Base-by-base conservation (phyloP, 2,113 vertebrate species). In the Ahaetulla prasina region DNA sequence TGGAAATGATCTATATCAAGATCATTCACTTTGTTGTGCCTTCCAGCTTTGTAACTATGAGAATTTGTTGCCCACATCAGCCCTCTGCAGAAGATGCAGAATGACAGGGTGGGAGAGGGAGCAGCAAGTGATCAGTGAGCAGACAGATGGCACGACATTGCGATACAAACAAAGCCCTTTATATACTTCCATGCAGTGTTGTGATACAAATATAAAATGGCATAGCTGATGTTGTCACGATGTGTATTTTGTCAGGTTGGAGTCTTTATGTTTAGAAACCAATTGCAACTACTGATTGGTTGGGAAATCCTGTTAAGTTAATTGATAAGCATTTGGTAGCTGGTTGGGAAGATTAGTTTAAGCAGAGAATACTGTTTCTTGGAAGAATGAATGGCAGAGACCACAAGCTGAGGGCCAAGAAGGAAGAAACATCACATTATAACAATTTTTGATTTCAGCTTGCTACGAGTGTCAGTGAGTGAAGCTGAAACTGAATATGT, bases 381-480 rank as follows among this genome's bases (percentile, higher is more conserved):
- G 43, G 23, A 47, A 25, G 12, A n/a, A 87, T 20, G 14, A 68
- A n/a, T 68, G 30, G 12, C 10, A 30, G 3, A 86, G 39, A 57
- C 6, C 63, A 20, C 22, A 7, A 35, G 25, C 35, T 25, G 23
- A 84, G 35, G 74, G 9, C 3, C 47, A 74, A 91, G 4, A 43
- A 47, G 3, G 45, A 85, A 55, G 27, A 84, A 53, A 53, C 8
- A 85, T 89, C 16, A 54, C 23, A 91, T 87, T 8, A 91, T 88
- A 22, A 85, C 93, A 95, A 90, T 88, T 92, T 43, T 35, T 90
- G 89, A 86, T 91, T 93, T 90, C 90, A 92, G 93, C 85, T 91
- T 93, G 93, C 91, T 55, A 92, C 74, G 93, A 92, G 87, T 96
- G 90, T 95, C 95, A 94, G 92, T 86, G 95, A 94, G 92, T 92